phyloP scores from a whole-genome alignment of 2,113 vertebrate genomes.

The Calyptomena viridis region DNA sequence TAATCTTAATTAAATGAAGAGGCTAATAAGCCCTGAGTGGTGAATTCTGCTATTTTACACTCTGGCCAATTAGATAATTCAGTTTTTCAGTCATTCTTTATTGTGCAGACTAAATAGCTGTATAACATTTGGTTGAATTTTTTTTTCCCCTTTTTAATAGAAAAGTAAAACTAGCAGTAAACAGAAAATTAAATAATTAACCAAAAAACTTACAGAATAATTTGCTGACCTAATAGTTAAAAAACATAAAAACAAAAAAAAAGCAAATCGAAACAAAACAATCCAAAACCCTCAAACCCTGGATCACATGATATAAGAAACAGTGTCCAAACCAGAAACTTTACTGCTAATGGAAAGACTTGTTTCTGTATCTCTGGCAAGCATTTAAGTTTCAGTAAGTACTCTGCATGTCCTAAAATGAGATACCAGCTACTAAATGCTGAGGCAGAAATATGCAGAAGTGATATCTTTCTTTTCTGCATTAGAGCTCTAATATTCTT shows the following conservation, averaged over 20 bases:
- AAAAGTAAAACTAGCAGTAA: neutral
- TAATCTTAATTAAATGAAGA: conserved; percentile 40
- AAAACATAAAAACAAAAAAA: neutral
- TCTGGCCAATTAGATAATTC: conserved; percentile 21
- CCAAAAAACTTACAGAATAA: neutral
- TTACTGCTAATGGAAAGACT: neutral
- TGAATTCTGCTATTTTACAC: neutral
- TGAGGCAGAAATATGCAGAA: neutral
- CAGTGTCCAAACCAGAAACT: neutral
- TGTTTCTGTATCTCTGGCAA: neutral
- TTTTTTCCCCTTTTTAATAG: neutral
- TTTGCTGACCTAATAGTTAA: neutral
- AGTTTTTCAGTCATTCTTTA: conserved; percentile 11
- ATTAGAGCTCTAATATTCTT: neutral
- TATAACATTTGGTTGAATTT: neutral
- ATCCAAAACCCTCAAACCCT: neutral
- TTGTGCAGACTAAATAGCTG: neutral
- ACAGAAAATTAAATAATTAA: conserved; percentile 7
- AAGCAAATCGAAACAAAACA: too few species aligned
- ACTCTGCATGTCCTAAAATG: neutral
- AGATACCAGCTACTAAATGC: neutral
- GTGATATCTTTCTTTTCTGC: neutral
- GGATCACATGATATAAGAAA: neutral
- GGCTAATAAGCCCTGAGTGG: neutral
- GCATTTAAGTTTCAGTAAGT: neutral